Conservation (phyloP, 2,113 vertebrate genomes). For the Macheiramphus alcinus region DNA sequence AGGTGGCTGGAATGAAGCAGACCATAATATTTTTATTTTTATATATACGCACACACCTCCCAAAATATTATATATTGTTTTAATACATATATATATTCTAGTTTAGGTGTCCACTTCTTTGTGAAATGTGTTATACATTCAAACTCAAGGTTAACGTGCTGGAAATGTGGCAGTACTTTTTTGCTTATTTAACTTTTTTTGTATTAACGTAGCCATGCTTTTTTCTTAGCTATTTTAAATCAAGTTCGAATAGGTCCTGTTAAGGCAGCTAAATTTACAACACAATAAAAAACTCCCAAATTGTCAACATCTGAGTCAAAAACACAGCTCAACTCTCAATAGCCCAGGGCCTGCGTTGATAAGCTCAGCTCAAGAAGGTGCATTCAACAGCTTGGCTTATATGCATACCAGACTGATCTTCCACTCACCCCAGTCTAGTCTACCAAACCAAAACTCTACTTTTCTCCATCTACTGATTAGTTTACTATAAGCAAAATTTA, state of each 20-base stretch:
- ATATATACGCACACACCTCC: no score
- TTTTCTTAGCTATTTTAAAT: background rate
- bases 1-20: background rate
- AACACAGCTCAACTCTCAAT: background rate
- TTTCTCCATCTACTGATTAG: background rate
- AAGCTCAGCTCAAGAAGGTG: background rate
- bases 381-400: background rate
- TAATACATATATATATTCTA: background rate
- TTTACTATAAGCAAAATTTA: background rate
- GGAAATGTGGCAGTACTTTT: background rate
- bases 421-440: background rate
- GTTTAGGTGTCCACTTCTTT: background rate
- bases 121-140: background rate
- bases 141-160: background rate
- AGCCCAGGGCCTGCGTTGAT: background rate
- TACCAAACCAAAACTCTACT: background rate
- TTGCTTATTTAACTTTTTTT: background rate
- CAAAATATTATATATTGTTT: background rate
- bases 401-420: background rate
- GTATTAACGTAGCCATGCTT: background rate
- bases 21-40: background rate
- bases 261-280: background rate
- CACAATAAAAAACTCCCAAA: background rate
- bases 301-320: background rate
- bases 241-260: background rate